Conservation (phyloP, 2,797 vertebrate species). For the Holocentrus rufus region DNA sequence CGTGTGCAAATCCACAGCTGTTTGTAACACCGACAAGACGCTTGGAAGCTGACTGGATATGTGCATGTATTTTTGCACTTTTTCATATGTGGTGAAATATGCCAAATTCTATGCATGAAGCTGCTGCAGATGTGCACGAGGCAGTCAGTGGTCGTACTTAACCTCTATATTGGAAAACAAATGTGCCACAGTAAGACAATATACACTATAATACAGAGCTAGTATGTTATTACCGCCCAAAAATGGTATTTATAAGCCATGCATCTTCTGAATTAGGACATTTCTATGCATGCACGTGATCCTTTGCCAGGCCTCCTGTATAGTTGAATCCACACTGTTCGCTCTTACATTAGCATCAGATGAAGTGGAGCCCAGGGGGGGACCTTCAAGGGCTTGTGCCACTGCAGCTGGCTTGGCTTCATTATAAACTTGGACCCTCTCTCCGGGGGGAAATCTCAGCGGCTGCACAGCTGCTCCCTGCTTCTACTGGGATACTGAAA, state of each 20-base stretch:
- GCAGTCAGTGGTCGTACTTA: too few relatives aligned
- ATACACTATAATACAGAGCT: background rate
- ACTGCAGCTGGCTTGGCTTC: slow-evolving; percentile 49
- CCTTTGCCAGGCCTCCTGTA: background rate
- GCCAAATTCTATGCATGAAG: slow-evolving; percentile 44
- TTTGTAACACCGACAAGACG: too few relatives aligned
- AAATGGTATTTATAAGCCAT: slow-evolving; percentile 58
- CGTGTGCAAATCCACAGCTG: too few relatives aligned
- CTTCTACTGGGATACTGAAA: slow-evolving; percentile 7
- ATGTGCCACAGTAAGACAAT: background rate
- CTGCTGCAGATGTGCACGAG: too few relatives aligned
- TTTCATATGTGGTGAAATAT: slow-evolving; percentile 10
- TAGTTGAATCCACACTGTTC: background rate
- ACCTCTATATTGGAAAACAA: too few relatives aligned
- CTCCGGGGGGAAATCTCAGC: slow-evolving; percentile 14
- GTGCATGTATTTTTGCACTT: background rate
- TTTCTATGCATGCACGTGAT: background rate
- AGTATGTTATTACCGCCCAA: background rate
- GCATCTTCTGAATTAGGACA: background rate
- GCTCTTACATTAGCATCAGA: background rate
- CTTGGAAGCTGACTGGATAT: too few relatives aligned
- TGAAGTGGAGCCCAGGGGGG: slow-evolving; percentile 30
- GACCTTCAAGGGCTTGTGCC: slow-evolving; percentile 26
- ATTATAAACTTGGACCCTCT: slow-evolving; percentile 36
- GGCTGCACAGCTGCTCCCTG: slow-evolving; percentile 55